Conservation (phyloP, 2,797 vertebrate genomes). For the Betta splendens region DNA sequence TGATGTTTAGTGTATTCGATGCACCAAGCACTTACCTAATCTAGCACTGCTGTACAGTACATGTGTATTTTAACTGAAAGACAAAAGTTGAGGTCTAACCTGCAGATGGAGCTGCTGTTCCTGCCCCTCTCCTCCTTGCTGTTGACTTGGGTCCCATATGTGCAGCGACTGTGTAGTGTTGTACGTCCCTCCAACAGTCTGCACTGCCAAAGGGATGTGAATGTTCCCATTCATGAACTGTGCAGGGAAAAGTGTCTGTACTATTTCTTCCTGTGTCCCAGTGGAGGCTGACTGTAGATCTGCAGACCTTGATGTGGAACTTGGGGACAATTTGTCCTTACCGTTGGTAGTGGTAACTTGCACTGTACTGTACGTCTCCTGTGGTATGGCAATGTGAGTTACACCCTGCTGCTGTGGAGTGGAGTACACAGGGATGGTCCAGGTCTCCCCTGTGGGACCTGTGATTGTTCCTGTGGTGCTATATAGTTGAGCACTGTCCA, state of each 20-base stretch:
- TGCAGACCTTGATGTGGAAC: constrained; percentile 46
- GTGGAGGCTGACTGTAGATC: constrained; percentile 77
- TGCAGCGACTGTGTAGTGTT: constrained; percentile 95
- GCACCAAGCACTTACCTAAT: background rate
- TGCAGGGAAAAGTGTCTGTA: constrained; percentile 95
- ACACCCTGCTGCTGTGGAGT: constrained; percentile 96
- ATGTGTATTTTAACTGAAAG: background rate
- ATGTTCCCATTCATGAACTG: constrained; percentile 99
- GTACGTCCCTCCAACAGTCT: constrained; percentile 95
- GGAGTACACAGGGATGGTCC: constrained; percentile 99
- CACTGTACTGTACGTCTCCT: constrained; percentile 93
- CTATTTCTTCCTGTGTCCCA: constrained; percentile 93
- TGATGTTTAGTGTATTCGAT: background rate
- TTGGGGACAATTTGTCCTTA: constrained; percentile 82
- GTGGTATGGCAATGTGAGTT: constrained; percentile 97
- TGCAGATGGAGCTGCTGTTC: constrained; percentile 90
- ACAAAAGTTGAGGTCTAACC: constrained; percentile 65
- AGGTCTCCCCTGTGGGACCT: constrained; percentile 96
- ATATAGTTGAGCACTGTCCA: constrained; percentile 97
- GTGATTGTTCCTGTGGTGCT: constrained; percentile 98
- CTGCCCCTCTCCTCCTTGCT: constrained; percentile 80
- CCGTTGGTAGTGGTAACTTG: constrained; percentile 91
- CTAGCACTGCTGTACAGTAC: background rate
- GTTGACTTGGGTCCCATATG: constrained; percentile 98
- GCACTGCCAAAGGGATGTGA: constrained; percentile 99